Conservation (phyloP, 2,113 vertebrate genomes). For the Dicaeum eximium region DNA sequence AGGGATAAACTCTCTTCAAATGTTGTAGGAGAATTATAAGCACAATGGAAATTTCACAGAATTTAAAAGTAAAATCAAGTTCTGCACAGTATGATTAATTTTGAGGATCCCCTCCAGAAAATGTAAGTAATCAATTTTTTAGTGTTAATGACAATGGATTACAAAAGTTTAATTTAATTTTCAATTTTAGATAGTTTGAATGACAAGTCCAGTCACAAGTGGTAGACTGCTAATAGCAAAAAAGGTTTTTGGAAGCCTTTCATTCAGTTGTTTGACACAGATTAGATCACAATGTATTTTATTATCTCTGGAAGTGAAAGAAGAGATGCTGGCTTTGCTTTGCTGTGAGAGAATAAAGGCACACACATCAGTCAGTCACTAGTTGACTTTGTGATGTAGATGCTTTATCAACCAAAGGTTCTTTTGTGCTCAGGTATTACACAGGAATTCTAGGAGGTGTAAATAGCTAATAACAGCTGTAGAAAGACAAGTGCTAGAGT, state of each 20-base stretch:
- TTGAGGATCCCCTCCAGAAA: neutral
- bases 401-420: neutral
- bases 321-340: neutral
- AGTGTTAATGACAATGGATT: neutral
- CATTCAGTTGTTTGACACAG: neutral
- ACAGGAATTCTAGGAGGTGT: neutral
- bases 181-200: neutral
- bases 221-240: neutral
- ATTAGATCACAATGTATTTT: neutral
- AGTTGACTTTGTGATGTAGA: neutral
- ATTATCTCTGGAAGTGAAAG: neutral
- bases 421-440: neutral
- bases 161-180: neutral
- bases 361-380: neutral
- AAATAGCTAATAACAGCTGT: neutral
- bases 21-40: neutral
- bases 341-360: neutral
- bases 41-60: neutral
- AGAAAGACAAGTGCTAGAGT: neutral
- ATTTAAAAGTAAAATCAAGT: neutral
- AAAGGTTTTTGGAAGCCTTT: neutral
- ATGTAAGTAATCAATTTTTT: neutral
- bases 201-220: neutral
- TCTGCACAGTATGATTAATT: neutral
- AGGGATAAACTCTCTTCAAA: neutral